Percentiles rank a stretch among this genome's conserved stretches.
Conservation (phyloP, 2,797 vertebrate genomes). For the Gymnodraco acuticeps region DNA sequence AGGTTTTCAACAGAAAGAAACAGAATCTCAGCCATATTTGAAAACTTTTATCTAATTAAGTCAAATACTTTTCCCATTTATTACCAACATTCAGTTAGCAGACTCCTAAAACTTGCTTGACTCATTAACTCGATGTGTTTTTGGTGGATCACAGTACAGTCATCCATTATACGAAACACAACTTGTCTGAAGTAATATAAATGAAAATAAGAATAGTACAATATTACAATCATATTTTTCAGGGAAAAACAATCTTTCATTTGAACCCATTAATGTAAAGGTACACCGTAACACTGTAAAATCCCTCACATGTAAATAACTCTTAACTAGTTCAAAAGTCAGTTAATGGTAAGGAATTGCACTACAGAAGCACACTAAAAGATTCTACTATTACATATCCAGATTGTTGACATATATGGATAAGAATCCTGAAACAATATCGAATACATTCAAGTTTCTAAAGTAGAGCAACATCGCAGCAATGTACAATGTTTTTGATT, state of each 20-base stretch:
- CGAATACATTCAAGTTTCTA: not conserved
- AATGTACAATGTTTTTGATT: slow-evolving; percentile 5
- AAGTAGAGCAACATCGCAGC: not conserved
- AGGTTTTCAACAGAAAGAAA: not conserved
- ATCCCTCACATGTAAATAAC: too few relatives aligned
- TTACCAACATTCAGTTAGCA: not conserved
- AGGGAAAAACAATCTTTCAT: not conserved
- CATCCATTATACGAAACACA: not conserved
- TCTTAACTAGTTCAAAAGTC: not conserved
- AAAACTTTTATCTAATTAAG: slow-evolving; percentile 6
- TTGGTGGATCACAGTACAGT: not conserved
- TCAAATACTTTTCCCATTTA: not conserved
- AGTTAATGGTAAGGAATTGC: not conserved
- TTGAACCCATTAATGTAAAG: not conserved
- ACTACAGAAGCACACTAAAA: not conserved
- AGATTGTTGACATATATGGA: not conserved
- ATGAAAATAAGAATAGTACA: not conserved
- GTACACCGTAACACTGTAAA: too few relatives aligned
- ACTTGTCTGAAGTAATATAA: not conserved
- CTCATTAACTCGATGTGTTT: not conserved
- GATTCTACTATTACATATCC: not conserved
- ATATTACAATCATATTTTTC: not conserved
- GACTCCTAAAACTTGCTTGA: not conserved
- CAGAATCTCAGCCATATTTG: not conserved
- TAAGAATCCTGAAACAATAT: not conserved